Evolutionary conservation across 2,888 invertebrate genomes (phyloP).

Genomic region (Stegana nigrithorax): DNA sequence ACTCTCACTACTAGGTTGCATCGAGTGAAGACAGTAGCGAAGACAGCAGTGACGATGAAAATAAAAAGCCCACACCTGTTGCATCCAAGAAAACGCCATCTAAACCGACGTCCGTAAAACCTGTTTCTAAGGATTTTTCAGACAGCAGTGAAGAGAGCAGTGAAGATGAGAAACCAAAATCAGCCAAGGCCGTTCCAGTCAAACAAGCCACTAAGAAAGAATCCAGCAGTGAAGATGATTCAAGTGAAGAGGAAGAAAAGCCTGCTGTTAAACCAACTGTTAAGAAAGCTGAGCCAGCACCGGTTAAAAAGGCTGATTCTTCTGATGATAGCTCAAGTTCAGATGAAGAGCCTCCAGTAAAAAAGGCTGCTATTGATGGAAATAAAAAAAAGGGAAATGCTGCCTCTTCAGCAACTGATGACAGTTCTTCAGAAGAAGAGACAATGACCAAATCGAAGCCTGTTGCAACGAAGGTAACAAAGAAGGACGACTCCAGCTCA

Average conservation of each 20-base stretch:
- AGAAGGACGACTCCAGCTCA: conserved; percentile 31
- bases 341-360: conserved; percentile 47
- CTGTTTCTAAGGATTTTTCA: conserved; percentile 54
- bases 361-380: conserved; percentile 31
- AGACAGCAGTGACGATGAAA: conserved; percentile 68
- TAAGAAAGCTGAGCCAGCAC: conserved; percentile 46
- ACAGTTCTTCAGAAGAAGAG: conserved; percentile 69
- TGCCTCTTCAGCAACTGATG: conserved; percentile 69
- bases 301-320: conserved; percentile 58
- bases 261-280: conserved; percentile 53
- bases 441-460: conserved; percentile 33
- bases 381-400: conserved; percentile 59
- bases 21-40: conserved; percentile 69
- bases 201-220: conserved; percentile 43
- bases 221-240: conserved; percentile 49
- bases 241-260: conserved; percentile 52
- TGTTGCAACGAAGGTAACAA: conserved; percentile 8
- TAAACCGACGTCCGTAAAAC: conserved; percentile 31
- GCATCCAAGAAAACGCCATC: conserved; percentile 32
- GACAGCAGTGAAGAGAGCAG: conserved; percentile 50
- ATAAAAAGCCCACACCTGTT: conserved; percentile 38
- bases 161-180: conserved; percentile 40
- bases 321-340: conserved; percentile 35
- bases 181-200: conserved; percentile 35
- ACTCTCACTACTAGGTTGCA: conserved; percentile 9